Base-by-base conservation (phyloP, 2,888 invertebrate genomes). In the Trissolcus japonicus region DNA sequence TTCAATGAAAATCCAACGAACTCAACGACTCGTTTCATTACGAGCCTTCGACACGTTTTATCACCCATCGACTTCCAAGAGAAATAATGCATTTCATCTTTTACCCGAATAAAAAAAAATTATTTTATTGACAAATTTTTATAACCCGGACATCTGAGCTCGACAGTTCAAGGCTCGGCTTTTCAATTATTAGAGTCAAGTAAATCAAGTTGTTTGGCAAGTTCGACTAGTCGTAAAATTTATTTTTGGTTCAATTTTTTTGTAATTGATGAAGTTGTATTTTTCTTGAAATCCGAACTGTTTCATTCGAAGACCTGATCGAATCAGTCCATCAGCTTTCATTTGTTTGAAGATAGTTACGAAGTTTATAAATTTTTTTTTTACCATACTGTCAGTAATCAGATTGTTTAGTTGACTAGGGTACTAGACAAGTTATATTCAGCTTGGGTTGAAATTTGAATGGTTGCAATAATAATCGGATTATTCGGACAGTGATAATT, bases 1-100 rank as follows among this genome's bases (percentile, higher is more conserved):
- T 77, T 77, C 73, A 77, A 77, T 77, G 73, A 73, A 73, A 73
- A 77, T 61, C 61, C 73, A 76, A 76, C 71, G 71, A 76, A 76
- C 76, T 76, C 67, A 59, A 35, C 35, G 35, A 48, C 54, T 76
- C 67, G 67, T 67, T 72, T 71, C 76, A 67, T 67, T 67, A 65
- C 54, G 54, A 48, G 62, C 54, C 59, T 76, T 76, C 60, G 35
- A 65, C 53, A 56, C 62, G 19, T 71, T 69, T 69, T 75, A 50
- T 48, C 69, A 75, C 55, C 65, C 55, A 75, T 75, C 50, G 63
- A 75, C 43, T 43, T 63, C 51, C 59, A 50, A 68, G 57, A 43
- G 54, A 54, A 75, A 62, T 68, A 63, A 63, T 55, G 63, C 57
- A 19, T 48, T 51, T 54, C 25, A 56, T 59, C 59, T 63, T 14